Evolutionary conservation across 1,140 invertebrate genomes (phyloP).

Genomic region (Drosophila kepulauana): DNA sequence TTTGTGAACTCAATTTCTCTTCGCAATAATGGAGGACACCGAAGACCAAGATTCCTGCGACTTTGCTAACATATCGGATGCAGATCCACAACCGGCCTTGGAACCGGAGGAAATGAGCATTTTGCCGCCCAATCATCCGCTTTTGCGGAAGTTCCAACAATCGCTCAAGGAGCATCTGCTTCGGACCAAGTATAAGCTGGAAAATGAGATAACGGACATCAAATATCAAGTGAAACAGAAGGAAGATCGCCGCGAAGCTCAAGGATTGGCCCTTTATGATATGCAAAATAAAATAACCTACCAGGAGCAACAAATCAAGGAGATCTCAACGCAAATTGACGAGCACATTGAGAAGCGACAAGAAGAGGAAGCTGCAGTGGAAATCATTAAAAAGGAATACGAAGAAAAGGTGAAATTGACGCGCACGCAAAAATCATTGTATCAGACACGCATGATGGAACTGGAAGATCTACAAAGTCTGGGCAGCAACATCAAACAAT

Average conservation of each 20-base stretch:
- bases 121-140: conserved; percentile 87
- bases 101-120: conserved; percentile 67
- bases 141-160: conserved; percentile 88
- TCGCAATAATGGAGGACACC: conserved; percentile 35
- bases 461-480: conserved; percentile 84
- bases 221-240: conserved; percentile 84
- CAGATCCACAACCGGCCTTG: neutral
- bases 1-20: conserved; percentile 2
- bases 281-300: conserved; percentile 86
- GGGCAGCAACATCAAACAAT: conserved; percentile 85
- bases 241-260: conserved; percentile 85
- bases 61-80: conserved; percentile 46
- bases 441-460: conserved; percentile 83
- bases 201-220: conserved; percentile 87
- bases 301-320: conserved; percentile 86
- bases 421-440: conserved; percentile 77
- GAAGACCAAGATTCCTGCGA: conserved; percentile 59
- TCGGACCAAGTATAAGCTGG: conserved; percentile 86
- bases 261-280: conserved; percentile 85
- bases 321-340: conserved; percentile 85
- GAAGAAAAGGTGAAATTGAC: conserved; percentile 81
- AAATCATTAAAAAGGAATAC: conserved; percentile 79
- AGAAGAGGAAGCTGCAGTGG: conserved; percentile 75
- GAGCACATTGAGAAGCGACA: conserved; percentile 84
- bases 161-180: conserved; percentile 87